Conservation (phyloP, 2,797 vertebrate genomes). For the Yasuhikotakia modesta region DNA sequence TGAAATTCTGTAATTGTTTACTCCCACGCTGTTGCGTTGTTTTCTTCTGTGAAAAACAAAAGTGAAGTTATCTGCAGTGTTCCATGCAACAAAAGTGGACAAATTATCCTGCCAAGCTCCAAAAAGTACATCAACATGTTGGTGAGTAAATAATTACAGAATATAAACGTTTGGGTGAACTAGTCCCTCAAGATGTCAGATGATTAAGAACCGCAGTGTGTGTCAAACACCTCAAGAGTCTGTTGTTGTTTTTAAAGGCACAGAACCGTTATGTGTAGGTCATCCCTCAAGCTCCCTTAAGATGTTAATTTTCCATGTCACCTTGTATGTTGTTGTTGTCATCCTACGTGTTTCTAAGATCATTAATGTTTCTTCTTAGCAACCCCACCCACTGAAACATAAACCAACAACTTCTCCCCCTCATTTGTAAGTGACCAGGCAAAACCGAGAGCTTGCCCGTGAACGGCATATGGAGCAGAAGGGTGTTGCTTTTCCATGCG, state of each 20-base stretch:
- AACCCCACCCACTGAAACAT: conserved; percentile 40
- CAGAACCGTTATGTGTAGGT: not conserved
- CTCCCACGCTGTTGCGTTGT: not conserved
- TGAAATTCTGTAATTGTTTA: not conserved
- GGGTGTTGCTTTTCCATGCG: conserved; percentile 59
- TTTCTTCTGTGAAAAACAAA: not conserved
- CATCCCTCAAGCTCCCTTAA: not conserved
- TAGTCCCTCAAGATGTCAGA: too few species aligned
- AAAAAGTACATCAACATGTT: too few species aligned
- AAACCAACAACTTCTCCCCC: conserved; percentile 27
- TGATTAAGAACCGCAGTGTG: not conserved
- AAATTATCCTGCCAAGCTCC: too few species aligned
- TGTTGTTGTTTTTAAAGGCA: not conserved
- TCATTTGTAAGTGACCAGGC: conserved; percentile 27
- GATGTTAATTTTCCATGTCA: conserved; percentile 40
- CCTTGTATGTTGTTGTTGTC: conserved; percentile 40
- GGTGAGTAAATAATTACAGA: too few species aligned
- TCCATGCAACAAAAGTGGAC: too few species aligned
- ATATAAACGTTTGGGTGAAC: too few species aligned
- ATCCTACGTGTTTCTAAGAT: conserved; percentile 45
- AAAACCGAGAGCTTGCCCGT: conserved; percentile 30
- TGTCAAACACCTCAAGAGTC: not conserved
- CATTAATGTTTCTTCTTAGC: conserved; percentile 29
- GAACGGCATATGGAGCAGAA: conserved; percentile 53
- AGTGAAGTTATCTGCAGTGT: too few species aligned